Evolutionary conservation across 2,888 invertebrate genomes (phyloP), one percentile per base, ranked within the genome.

Genomic region (Chamaedrilus cognettii): DNA sequence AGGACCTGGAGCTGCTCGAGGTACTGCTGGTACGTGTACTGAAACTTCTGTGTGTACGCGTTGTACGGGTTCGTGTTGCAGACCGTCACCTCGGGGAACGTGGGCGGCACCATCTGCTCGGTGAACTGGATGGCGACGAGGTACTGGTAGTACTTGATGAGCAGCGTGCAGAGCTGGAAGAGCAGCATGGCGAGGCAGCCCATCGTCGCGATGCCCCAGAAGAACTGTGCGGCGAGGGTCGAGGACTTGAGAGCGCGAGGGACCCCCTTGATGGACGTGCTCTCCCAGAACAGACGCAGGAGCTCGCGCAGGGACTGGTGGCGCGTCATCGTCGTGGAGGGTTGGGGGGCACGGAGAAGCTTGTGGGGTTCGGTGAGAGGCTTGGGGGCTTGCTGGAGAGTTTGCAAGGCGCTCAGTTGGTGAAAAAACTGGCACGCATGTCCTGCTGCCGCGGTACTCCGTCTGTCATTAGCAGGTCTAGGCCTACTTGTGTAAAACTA

Each of bases 11-110:
- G 30, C 55, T 26, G 15, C 26, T 15, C 55, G 0, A 55, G n/a
- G 26, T 55, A 55, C 26, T 55, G 15, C 55, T 55, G 28, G 55
- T 55, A 55, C 3, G 55, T 55, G 15, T 55, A 28, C 1, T 28
- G 2, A 31, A 55, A 55, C n/a, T 26, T 55, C 55, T 55, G 30
- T n/a, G n/a, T n/a, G 55, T 30, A 55, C 15, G 30, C 31, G 55
- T 55, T 31, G 55, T 55, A 55, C 1, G 55, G 55, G 23, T 55
- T 55, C 30, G 31, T 28, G 3, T 55, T 55, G 55, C 55, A 55
- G 55, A 55, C 23, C 30, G 55, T 55, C 15, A 55, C 55, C 55
- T 55, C 55, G 30, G 55, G 55, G 19, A 55, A 55, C 3, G 2
- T 55, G 3, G 55, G 55, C 23, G 28, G 28, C 2, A 31, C 4